phyloP scores from a whole-genome alignment of 2,888 invertebrate species.

The Rhodophaea formosa region DNA sequence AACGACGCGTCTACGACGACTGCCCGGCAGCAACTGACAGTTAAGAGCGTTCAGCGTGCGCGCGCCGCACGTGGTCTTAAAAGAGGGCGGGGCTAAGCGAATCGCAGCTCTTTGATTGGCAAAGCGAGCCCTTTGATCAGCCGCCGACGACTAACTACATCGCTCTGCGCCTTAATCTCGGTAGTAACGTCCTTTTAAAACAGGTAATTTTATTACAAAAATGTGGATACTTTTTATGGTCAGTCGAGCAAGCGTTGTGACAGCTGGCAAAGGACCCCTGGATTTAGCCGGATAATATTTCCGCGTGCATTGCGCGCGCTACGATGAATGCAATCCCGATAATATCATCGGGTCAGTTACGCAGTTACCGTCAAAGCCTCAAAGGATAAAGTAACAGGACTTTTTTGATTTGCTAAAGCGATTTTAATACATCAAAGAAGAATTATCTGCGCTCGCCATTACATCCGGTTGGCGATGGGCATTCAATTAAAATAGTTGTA shows the following conservation, averaged over 20 bases:
- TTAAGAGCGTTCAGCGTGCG: conserved; percentile 55
- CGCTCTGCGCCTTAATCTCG: conserved; percentile 78
- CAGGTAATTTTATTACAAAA: conserved; percentile 80
- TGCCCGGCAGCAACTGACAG: conserved; percentile 60
- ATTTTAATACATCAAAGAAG: conserved; percentile 56
- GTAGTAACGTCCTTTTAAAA: conserved; percentile 80
- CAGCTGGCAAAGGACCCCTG: conserved; percentile 45
- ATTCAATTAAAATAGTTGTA: conserved; percentile 19
- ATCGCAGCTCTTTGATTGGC: conserved; percentile 55
- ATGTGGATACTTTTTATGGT: conserved; percentile 72
- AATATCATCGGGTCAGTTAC: conserved; percentile 50
- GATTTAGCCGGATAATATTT: conserved; percentile 45
- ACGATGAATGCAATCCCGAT: conserved; percentile 64
- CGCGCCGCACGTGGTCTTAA: conserved; percentile 75
- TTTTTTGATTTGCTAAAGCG: conserved; percentile 50
- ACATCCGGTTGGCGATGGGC: conserved; percentile 11
- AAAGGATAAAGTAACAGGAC: conserved; percentile 56
- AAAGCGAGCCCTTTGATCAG: conserved; percentile 67
- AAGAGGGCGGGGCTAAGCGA: conserved; percentile 55
- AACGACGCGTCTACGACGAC: conserved; percentile 34
- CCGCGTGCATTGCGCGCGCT: conserved; percentile 46
- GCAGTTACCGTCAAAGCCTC: conserved; percentile 51
- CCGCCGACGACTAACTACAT: conserved; percentile 77
- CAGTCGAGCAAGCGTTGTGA: conserved; percentile 60
- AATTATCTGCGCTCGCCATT: conserved; percentile 12